Evolutionary conservation across 2,888 invertebrate genomes (phyloP).

Genomic region (Eristalinus aeneus): DNA sequence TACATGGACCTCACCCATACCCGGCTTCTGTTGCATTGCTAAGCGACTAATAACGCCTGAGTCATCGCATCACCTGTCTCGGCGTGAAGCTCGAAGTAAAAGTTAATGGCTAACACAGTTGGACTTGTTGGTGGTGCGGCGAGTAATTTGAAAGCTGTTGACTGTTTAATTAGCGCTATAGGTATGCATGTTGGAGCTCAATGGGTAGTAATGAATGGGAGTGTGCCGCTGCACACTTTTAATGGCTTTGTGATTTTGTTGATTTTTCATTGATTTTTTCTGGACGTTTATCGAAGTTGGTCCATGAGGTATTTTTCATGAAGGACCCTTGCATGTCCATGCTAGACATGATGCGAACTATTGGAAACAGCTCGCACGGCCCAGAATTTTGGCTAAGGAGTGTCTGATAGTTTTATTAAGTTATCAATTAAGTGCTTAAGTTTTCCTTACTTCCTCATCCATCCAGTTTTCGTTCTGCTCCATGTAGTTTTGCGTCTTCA

Average conservation of each 20-base stretch:
- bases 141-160: slow-evolving; percentile 54
- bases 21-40: slow-evolving; percentile 17
- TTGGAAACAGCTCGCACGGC: no score
- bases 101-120: slow-evolving; percentile 39
- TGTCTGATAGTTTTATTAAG: no score
- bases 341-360: no score
- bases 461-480: no score
- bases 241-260: neutral
- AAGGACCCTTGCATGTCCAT: no score
- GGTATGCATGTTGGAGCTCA: slow-evolving; percentile 8
- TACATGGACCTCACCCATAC: slow-evolving; percentile 6
- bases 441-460: no score
- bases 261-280: neutral
- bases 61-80: slow-evolving; percentile 33
- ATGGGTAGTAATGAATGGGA: slow-evolving; percentile 34
- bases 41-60: slow-evolving; percentile 24
- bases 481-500: no score
- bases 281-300: neutral
- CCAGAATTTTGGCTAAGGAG: no score
- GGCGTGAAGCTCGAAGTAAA: slow-evolving; percentile 32
- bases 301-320: no score
- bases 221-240: neutral
- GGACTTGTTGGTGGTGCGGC: slow-evolving; percentile 30
- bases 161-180: slow-evolving; percentile 44
- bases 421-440: no score